These are phyloP conservation scores for Setipinna tenuifilis DNA, from an alignment of 2,797 vertebrate species.

Conservation along the genomic window DNA sequence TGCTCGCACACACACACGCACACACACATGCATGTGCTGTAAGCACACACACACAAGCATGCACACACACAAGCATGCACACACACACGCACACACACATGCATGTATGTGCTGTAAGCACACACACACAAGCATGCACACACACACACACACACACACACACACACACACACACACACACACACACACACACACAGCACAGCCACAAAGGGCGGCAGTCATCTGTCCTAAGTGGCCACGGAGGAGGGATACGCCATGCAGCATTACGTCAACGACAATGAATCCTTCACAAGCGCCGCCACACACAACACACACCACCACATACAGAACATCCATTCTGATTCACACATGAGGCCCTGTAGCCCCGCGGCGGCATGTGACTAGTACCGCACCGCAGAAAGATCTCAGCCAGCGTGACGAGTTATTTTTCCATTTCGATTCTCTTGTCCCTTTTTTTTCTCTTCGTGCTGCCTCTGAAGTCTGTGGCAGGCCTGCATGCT, in stretches of 20 bases:
- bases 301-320: neutral
- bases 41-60: neutral
- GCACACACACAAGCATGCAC: neutral
- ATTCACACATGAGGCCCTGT: neutral
- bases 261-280: neutral
- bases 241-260: neutral
- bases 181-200: neutral
- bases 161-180: constrained; percentile 10
- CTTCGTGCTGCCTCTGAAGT: neutral
- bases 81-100: neutral
- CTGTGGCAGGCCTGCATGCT: neutral
- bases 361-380: neutral
- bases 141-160: neutral
- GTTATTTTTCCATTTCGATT: neutral
- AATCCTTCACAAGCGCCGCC: neutral
- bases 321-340: neutral
- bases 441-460: neutral
- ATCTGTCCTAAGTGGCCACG: neutral
- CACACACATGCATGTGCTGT: too few species aligned
- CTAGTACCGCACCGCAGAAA: neutral
- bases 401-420: neutral
- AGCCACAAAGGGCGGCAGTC: constrained; percentile 6
- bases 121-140: neutral
- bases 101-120: neutral
- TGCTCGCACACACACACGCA: neutral